Evolutionary conservation across 2,113 vertebrate species (phyloP).

Genomic region (Suricata suricatta): DNA sequence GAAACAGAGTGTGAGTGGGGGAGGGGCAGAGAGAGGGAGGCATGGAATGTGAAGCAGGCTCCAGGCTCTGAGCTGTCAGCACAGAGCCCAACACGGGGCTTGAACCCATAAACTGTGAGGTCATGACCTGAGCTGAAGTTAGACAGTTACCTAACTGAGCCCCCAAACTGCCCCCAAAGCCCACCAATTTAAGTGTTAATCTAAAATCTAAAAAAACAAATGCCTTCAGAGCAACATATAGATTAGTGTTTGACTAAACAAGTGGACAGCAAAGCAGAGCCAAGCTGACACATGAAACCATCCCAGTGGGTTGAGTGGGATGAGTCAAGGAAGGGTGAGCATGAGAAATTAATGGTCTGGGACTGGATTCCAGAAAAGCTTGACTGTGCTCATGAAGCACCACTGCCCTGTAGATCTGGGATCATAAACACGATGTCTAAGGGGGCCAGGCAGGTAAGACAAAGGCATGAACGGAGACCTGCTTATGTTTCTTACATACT

Average conservation of each 20-base stretch:
- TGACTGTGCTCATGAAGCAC: not conserved
- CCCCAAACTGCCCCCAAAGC: not conserved
- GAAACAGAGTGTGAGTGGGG: too few relatives aligned
- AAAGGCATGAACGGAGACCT: not conserved
- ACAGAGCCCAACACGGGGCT: too few relatives aligned
- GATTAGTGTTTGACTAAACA: not conserved
- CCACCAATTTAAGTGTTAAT: not conserved
- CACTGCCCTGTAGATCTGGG: not conserved
- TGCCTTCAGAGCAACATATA: not conserved
- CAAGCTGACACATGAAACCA: not conserved
- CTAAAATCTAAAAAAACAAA: not conserved
- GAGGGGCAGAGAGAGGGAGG: too few relatives aligned
- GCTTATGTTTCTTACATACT: not conserved
- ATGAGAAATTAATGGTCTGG: not conserved
- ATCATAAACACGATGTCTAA: not conserved
- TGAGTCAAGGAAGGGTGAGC: not conserved
- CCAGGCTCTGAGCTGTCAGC: too few relatives aligned
- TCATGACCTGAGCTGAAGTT: too few relatives aligned
- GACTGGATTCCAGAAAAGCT: not conserved
- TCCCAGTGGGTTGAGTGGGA: not conserved
- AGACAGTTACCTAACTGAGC: too few relatives aligned
- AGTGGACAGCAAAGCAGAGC: too few relatives aligned
- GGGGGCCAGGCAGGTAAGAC: not conserved
- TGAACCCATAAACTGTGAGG: too few relatives aligned
- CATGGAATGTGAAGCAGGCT: too few relatives aligned